Evolutionary conservation across 2,797 vertebrate genomes (phyloP).

Genomic region (Characodon lateralis): DNA sequence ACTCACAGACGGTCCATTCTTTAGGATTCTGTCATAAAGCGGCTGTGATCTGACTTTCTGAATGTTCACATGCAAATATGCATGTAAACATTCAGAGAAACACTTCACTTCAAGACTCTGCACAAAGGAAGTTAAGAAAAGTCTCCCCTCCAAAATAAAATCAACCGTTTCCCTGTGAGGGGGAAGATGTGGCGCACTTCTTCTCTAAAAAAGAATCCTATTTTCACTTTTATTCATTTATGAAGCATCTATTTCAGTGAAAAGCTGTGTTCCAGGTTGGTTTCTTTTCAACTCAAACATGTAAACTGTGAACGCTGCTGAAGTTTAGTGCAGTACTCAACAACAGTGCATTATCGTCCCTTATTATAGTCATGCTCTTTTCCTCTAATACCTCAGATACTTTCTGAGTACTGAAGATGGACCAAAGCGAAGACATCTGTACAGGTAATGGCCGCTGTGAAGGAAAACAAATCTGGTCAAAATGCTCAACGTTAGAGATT

Average conservation of each 20-base stretch:
- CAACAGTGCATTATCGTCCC: neutral
- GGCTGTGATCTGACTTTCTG: neutral
- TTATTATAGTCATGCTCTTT: neutral
- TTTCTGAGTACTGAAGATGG: constrained; percentile 97
- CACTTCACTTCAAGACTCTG: neutral
- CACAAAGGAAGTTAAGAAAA: constrained; percentile 1
- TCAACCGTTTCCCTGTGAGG: neutral
- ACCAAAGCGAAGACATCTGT: constrained; percentile 89
- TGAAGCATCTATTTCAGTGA: constrained; percentile 31
- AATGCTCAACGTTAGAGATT: neutral
- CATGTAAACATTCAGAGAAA: constrained; percentile 11
- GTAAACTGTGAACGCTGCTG: neutral
- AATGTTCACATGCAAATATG: constrained; percentile 20
- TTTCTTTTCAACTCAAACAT: neutral
- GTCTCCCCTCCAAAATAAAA: neutral
- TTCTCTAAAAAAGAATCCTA: constrained; percentile 13
- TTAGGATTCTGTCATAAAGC: neutral
- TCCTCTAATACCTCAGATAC: constrained; percentile 79
- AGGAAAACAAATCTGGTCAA: fast-evolving
- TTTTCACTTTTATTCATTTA: constrained; percentile 29
- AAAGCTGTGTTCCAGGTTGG: constrained; percentile 10
- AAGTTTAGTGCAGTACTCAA: neutral
- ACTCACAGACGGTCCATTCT: constrained; percentile 21
- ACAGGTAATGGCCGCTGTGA: constrained; percentile 82
- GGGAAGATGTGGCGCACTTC: constrained; percentile 22